These are phyloP conservation scores for Colossoma macropomum DNA, from an alignment of 2,113 vertebrate genomes.

Conservation along the genomic window DNA sequence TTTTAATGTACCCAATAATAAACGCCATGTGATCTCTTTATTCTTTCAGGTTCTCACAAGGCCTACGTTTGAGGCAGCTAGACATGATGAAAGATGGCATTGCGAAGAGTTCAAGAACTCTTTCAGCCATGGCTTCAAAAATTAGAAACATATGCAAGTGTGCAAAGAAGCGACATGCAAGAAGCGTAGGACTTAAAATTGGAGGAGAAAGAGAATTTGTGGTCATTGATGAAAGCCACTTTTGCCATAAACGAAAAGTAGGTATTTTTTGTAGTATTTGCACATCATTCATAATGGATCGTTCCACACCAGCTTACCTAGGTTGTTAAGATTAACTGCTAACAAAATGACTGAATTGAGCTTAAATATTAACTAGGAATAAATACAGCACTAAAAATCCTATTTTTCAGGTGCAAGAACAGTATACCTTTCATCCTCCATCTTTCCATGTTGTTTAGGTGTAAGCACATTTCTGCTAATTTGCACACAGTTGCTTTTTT, in stretches of 20 bases:
- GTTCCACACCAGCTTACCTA: not conserved
- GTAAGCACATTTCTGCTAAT: too few species aligned
- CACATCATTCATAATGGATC: not conserved
- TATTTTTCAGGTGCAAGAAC: too few species aligned
- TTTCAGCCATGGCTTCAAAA: too few species aligned
- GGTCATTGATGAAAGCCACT: not conserved
- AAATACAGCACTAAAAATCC: not conserved
- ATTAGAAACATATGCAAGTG: too few species aligned
- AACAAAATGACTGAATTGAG: too few species aligned
- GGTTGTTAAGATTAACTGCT: not conserved
- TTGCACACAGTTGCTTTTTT: too few species aligned
- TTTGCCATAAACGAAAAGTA: not conserved
- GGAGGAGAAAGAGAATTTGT: conserved; percentile 5
- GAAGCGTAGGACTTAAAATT: not conserved
- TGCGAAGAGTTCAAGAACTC: conserved; percentile 8
- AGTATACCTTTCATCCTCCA: too few species aligned
- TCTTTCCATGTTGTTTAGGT: too few species aligned
- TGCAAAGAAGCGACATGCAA: not conserved
- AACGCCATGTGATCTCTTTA: not conserved
- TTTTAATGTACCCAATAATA: not conserved
- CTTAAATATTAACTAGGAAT: too few species aligned
- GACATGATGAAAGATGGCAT: conserved; percentile 7
- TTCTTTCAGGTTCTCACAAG: conserved; percentile 29
- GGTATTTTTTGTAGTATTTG: not conserved
- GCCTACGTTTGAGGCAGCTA: conserved; percentile 7